Evolutionary conservation across 2,888 invertebrate genomes (phyloP).

Genomic region (Esperia sulphurella): DNA sequence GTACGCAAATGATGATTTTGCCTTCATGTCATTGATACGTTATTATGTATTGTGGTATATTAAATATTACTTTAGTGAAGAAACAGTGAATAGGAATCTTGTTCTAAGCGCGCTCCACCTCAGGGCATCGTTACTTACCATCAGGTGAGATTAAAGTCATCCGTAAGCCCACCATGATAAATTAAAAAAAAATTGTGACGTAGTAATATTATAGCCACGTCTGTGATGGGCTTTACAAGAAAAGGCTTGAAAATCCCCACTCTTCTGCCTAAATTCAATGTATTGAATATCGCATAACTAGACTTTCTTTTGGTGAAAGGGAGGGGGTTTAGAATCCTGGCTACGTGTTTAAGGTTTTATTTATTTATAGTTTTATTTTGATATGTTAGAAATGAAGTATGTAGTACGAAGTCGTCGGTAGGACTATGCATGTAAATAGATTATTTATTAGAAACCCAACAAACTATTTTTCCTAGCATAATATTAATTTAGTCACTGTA

Average conservation of each 20-base stretch:
- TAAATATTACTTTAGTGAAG: too few species aligned
- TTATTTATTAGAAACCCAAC: slow-evolving; percentile 21
- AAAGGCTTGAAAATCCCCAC: not conserved
- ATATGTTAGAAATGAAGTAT: slow-evolving; percentile 3
- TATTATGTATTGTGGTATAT: too few species aligned
- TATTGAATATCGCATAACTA: not conserved
- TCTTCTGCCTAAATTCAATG: not conserved
- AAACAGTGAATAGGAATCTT: too few species aligned
- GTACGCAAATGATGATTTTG: too few species aligned
- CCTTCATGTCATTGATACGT: too few species aligned
- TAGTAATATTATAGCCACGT: too few species aligned
- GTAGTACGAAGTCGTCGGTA: slow-evolving; percentile 16
- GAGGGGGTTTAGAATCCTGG: not conserved
- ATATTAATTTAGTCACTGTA: slow-evolving; percentile 66
- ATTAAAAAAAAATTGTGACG: too few species aligned
- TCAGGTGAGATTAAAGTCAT: too few species aligned
- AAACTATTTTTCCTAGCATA: slow-evolving; percentile 46
- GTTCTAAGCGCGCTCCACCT: too few species aligned
- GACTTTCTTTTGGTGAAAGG: not conserved
- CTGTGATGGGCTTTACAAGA: not conserved
- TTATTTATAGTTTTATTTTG: too few species aligned
- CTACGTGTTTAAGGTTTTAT: slow-evolving; percentile 2
- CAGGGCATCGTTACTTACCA: too few species aligned
- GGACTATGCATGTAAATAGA: slow-evolving; percentile 15
- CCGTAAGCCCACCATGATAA: too few species aligned